Percentiles rank a stretch among this genome's conserved stretches.
phyloP scores from a whole-genome alignment of 2,113 vertebrate genomes.

The Eubucco bourcierii region DNA sequence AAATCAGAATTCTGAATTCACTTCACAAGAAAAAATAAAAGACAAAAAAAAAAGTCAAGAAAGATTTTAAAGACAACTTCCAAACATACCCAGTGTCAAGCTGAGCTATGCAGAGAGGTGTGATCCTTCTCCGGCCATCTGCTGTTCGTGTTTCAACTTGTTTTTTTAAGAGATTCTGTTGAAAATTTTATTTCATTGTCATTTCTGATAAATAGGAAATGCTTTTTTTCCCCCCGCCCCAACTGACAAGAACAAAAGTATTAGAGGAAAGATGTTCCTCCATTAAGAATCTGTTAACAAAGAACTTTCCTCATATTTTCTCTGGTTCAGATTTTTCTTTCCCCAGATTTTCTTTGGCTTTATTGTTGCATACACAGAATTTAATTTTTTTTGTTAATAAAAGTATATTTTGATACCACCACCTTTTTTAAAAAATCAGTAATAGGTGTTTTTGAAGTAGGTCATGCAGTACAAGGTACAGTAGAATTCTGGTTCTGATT shows the following conservation, averaged over 20 bases:
- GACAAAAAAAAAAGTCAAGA: neutral
- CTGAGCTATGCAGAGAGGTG: slow-evolving; percentile 96
- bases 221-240: no score
- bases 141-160: slow-evolving; percentile 97
- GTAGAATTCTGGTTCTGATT: neutral
- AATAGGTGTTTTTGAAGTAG: neutral
- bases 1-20: neutral
- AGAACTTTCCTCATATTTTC: neutral
- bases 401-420: neutral
- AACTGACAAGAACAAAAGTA: neutral
- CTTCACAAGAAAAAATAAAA: neutral
- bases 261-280: neutral
- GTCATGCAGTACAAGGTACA: neutral
- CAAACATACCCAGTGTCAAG: slow-evolving; percentile 93
- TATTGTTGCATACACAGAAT: neutral
- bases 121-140: slow-evolving; percentile 94
- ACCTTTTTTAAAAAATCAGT: neutral
- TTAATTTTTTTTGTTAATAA: neutral
- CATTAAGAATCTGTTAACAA: neutral
- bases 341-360: neutral
- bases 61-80: neutral
- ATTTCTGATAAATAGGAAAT: neutral
- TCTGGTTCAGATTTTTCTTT: neutral
- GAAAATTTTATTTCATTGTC: neutral
- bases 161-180: slow-evolving; percentile 97